Conservation (phyloP, 2,797 vertebrate species). For the Eospalax fontanierii region DNA sequence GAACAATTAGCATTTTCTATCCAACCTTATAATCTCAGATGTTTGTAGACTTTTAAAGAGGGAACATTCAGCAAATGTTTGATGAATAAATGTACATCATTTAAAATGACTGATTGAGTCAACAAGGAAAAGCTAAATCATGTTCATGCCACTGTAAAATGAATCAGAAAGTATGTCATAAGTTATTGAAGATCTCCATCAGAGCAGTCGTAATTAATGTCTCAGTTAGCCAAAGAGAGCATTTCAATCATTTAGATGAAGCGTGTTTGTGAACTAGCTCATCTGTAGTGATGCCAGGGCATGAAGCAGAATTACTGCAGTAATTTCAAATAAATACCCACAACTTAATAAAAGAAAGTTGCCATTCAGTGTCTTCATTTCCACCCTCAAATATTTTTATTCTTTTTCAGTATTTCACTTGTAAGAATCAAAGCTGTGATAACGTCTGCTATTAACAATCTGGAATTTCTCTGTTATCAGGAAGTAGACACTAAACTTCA, state of each 20-base stretch:
- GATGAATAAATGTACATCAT: constrained; percentile 84
- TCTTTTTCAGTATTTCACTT: neutral
- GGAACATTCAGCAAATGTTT: constrained; percentile 76
- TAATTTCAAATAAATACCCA: constrained; percentile 53
- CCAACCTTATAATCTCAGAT: neutral
- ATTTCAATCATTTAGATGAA: constrained; percentile 70
- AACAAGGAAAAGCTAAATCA: constrained; percentile 63
- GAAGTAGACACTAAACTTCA: neutral
- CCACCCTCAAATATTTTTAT: neutral
- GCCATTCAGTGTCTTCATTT: neutral
- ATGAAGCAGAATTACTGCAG: constrained; percentile 52
- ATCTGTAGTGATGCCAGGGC: constrained; percentile 22
- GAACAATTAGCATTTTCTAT: neutral
- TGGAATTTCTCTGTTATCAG: neutral
- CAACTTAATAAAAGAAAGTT: constrained; percentile 21
- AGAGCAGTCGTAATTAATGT: constrained; percentile 62
- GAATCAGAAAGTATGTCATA: constrained; percentile 66
- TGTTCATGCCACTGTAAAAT: constrained; percentile 60
- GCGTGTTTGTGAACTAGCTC: constrained; percentile 44
- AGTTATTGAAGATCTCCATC: constrained; percentile 66
- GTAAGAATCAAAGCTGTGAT: neutral
- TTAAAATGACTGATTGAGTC: constrained; percentile 66
- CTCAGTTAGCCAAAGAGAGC: constrained; percentile 45
- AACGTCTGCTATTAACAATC: neutral
- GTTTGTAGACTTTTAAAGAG: constrained; percentile 47